A percentile compares a stretch with the other conserved stretches of the same genome.
Evolutionary conservation across 1,140 invertebrate genomes (phyloP).

Genomic region (Ceratina calcarata): DNA sequence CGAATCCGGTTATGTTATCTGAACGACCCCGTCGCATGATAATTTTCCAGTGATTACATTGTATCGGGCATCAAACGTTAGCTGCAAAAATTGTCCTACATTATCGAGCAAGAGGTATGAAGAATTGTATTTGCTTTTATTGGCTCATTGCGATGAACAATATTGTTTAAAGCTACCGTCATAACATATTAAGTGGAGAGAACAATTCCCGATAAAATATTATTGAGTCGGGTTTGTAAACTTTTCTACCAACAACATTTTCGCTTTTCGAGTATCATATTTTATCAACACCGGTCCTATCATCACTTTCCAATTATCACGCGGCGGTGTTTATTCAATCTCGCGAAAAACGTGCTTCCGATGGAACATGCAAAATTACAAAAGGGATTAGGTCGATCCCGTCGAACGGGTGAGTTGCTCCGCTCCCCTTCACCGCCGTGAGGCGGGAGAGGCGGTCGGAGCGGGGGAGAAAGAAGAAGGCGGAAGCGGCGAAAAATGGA

Average conservation of each 20-base stretch:
- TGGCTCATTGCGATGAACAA: too few relatives aligned
- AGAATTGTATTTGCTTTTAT: too few relatives aligned
- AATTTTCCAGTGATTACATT: neutral
- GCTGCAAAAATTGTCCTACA: too few relatives aligned
- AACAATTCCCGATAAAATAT: too few relatives aligned
- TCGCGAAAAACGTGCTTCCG: neutral
- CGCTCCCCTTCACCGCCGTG: neutral
- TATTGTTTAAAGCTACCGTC: too few relatives aligned
- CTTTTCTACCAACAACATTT: too few relatives aligned
- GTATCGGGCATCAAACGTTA: neutral
- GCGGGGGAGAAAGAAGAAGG: too few relatives aligned
- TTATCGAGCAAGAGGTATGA: too few relatives aligned
- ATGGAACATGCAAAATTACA: slow-evolving; percentile 34
- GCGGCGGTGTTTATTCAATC: neutral
- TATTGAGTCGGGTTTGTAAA: too few relatives aligned
- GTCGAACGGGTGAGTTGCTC: slow-evolving; percentile 23
- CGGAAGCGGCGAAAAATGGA: neutral
- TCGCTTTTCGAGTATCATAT: neutral
- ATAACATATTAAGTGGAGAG: too few relatives aligned
- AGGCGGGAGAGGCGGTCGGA: neutral
- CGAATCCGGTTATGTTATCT: slow-evolving; percentile 9
- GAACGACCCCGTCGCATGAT: slow-evolving; percentile 14
- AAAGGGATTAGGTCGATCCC: slow-evolving; percentile 29
- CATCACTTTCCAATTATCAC: slow-evolving; percentile 2
- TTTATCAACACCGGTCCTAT: neutral